phyloP scores from a whole-genome alignment of 1,140 invertebrate species.

The Pogonomyrmex barbatus region DNA sequence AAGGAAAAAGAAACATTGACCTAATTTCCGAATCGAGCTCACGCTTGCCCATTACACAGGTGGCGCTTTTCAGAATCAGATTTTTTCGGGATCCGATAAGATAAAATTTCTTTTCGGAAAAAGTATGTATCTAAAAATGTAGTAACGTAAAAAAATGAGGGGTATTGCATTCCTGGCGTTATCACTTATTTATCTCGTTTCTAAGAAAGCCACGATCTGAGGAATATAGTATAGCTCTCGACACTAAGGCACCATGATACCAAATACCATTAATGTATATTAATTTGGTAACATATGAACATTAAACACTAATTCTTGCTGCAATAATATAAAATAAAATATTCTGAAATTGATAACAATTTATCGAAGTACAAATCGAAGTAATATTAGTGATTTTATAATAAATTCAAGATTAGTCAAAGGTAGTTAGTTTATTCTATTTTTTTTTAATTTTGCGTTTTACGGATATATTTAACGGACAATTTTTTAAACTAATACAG shows the following conservation, averaged over 20 bases:
- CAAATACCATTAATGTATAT: background rate
- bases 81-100: no score
- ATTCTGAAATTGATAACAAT: background rate
- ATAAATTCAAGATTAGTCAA: background rate
- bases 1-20: slow-evolving; percentile 37
- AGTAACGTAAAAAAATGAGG: slow-evolving; percentile 27
- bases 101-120: slow-evolving; percentile 3
- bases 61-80: slow-evolving; percentile 5
- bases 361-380: background rate
- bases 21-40: slow-evolving; percentile 69
- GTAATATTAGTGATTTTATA: background rate
- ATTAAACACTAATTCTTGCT: background rate
- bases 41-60: slow-evolving; percentile 40
- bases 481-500: background rate
- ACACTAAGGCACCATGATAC: no score
- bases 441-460: background rate
- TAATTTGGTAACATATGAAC: background rate
- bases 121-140: slow-evolving; percentile 20
- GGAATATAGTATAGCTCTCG: background rate
- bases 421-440: background rate
- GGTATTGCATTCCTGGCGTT: background rate
- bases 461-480: background rate
- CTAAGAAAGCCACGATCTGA: background rate
- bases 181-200: slow-evolving; percentile 10
- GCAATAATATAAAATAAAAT: background rate